phyloP scores from a whole-genome alignment of 2,113 vertebrate species.

The Caracal caracal region DNA sequence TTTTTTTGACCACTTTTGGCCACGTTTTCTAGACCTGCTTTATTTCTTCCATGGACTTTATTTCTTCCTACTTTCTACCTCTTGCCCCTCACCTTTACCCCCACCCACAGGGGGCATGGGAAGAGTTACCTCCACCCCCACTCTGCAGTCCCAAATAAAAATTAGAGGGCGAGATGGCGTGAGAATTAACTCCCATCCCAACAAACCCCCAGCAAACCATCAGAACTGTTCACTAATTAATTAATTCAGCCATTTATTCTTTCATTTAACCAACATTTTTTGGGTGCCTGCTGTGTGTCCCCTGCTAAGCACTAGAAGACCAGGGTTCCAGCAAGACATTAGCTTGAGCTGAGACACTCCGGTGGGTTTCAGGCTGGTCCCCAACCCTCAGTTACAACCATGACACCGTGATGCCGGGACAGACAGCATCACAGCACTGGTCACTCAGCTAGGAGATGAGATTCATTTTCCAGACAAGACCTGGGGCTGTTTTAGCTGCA shows the following conservation, averaged over 20 bases:
- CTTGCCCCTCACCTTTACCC: background rate
- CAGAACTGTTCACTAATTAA: no score
- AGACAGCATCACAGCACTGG: no score
- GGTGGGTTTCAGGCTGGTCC: background rate
- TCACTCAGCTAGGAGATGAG: background rate
- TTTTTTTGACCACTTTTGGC: background rate
- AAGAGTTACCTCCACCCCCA: background rate
- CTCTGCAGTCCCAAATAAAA: background rate
- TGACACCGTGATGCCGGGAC: fast-evolving
- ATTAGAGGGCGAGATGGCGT: background rate
- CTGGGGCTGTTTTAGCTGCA: background rate
- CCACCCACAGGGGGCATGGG: background rate
- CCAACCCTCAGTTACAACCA: fast-evolving
- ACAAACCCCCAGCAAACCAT: background rate
- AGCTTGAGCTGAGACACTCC: background rate
- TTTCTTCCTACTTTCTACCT: background rate
- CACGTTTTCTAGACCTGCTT: background rate
- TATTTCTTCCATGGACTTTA: background rate
- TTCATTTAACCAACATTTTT: background rate
- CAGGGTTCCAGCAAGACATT: background rate
- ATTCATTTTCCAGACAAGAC: background rate
- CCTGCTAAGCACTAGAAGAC: background rate
- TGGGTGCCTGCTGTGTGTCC: background rate
- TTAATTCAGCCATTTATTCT: background rate
- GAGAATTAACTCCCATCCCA: background rate